Conservation (phyloP, 2,113 vertebrate species). For the Ictalurus furcatus region DNA sequence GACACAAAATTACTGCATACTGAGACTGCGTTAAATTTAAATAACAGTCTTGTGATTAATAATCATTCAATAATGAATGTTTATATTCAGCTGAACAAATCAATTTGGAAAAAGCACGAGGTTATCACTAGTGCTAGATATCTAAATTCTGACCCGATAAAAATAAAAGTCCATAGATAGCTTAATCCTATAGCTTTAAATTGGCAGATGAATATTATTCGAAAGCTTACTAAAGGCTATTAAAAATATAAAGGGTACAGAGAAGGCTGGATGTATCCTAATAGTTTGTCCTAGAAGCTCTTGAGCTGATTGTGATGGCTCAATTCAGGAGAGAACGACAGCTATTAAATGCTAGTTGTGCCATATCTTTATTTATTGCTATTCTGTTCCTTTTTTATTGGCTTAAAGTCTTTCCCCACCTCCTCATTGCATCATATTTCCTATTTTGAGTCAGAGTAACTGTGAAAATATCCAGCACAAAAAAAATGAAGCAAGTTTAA, state of each 20-base stretch:
- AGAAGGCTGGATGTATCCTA: background rate
- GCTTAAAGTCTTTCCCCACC: background rate
- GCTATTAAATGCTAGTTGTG: background rate
- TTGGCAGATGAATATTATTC: background rate
- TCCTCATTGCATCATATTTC: background rate
- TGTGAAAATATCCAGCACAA: background rate
- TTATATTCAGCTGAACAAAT: background rate
- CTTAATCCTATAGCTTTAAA: background rate
- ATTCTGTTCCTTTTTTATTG: background rate
- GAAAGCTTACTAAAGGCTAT: background rate
- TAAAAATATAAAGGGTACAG: background rate
- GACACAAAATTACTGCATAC: background rate
- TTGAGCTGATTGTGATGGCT: background rate
- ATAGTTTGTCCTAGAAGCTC: background rate
- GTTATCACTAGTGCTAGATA: background rate
- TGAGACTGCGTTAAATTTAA: background rate
- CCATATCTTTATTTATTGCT: background rate
- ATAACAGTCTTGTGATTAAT: background rate
- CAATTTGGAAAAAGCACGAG: background rate
- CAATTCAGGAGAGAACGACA: background rate
- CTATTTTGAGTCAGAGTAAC: background rate
- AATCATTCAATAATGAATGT: background rate
- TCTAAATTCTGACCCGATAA: background rate
- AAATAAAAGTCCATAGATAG: background rate
- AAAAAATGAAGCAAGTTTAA: background rate